Base-by-base conservation (phyloP, 2,113 vertebrate genomes). In the Sinocyclocheilus maitianheensis region DNA sequence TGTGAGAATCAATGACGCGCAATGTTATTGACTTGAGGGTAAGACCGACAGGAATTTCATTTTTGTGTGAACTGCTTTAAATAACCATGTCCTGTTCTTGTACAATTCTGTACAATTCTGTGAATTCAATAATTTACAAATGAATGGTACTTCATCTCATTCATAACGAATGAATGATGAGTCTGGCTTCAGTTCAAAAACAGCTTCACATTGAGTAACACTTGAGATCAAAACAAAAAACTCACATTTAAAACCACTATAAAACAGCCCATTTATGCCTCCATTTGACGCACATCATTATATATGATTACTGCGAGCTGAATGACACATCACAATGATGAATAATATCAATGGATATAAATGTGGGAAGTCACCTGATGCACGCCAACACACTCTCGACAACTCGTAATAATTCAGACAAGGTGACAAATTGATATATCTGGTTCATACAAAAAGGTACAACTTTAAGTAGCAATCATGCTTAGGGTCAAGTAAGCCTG, bases 61-160 rank as follows among this genome's bases (percentile, higher is more conserved):
- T 74, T 24, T 24, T 48, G 20, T 13, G 4, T 48, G 11, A 24
- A 75, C 40, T 8, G n/a, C 43, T 75, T 75, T 24, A 75, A 48
- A 48, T 24, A 75, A 48, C 1, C 22, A 7, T 75, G 40, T 48
- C 40, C 11, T 48, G 37, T 74, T 46, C 37, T 74, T 30, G 76
- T 7, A 78, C 2, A 78, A 60, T 58, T 2, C 2, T 30, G 75
- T 7, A 78, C 5, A 78, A 60, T 58, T 4, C 2, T 22, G 16
- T 60, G 10, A 60, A 34, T 78, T 37, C 7, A 78, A 78, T 58
- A 14, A 24, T 75, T 75, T 75, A 75, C 43, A 75, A 75, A 75
- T 14, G 22, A 75, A 75, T 75, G 72, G 18, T 37, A n/a, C 51
- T 78, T 78, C 24, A 53, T 10, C 46, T 51, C 10, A 78, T 58